Evolutionary conservation across 2,888 invertebrate genomes (phyloP).

Genomic region (Polietes domitor): DNA sequence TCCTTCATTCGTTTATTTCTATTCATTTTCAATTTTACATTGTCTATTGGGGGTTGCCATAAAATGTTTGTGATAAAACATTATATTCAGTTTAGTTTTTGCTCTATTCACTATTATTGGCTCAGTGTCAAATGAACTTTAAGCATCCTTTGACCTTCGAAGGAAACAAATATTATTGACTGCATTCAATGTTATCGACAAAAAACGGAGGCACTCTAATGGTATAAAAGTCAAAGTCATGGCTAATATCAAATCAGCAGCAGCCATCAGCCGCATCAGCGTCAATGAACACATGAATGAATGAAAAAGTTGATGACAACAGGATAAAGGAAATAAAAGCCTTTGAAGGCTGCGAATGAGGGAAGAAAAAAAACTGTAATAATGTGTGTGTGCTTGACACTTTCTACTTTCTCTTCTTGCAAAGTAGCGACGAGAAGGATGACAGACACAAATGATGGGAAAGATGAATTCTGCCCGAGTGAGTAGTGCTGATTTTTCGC

Average conservation of each 20-base stretch:
- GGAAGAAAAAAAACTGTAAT: neutral
- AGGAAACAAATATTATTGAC: neutral
- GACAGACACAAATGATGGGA: conserved; percentile 12
- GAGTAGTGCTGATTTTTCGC: neutral
- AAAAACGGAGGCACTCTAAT: neutral
- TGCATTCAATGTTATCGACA: neutral
- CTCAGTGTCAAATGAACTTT: neutral
- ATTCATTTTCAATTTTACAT: neutral
- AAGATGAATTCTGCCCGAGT: neutral
- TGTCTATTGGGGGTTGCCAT: neutral
- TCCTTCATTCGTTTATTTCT: too few relatives aligned
- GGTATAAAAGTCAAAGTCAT: conserved; percentile 47
- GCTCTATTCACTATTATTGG: neutral
- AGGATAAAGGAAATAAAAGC: conserved; percentile 6
- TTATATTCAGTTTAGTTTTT: neutral
- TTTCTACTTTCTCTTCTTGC: neutral
- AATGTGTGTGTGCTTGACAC: neutral
- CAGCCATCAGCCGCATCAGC: neutral
- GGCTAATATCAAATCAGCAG: conserved; percentile 25
- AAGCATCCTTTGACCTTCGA: conserved; percentile 5
- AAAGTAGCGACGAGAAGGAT: neutral
- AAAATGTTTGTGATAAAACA: neutral
- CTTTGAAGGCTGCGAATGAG: neutral
- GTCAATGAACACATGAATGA: neutral
- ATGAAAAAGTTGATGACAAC: conserved; percentile 1